phyloP scores from a whole-genome alignment of 2,797 vertebrate genomes.

The Pygocentrus nattereri region DNA sequence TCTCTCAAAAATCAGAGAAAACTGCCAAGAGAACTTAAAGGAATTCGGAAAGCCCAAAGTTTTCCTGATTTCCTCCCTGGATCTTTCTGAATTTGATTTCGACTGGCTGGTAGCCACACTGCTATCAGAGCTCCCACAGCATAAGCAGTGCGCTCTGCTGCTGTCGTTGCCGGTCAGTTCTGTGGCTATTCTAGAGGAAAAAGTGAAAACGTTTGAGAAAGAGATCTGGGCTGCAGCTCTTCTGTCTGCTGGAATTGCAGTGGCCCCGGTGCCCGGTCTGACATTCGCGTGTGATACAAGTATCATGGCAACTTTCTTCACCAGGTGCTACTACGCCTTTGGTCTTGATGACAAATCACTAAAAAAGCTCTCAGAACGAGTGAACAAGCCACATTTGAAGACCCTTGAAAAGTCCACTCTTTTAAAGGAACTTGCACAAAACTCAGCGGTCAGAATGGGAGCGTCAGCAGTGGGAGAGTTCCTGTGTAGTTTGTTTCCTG shows the following conservation, averaged over 20 bases:
- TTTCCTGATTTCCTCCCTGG: no score
- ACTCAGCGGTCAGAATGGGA: neutral
- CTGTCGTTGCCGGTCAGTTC: no score
- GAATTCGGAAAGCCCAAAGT: no score
- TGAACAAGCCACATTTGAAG: constrained; percentile 50
- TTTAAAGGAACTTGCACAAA: neutral
- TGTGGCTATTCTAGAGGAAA: no score
- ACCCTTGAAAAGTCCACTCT: constrained; percentile 26
- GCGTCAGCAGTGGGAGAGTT: constrained; percentile 1
- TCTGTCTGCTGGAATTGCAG: constrained; percentile 22
- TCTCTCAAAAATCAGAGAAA: no score
- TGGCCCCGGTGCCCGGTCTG: constrained; percentile 45
- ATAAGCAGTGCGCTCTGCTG: no score
- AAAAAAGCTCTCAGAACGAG: constrained; percentile 35
- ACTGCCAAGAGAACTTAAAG: no score
- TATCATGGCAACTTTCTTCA: constrained; percentile 47
- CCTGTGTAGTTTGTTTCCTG: constrained; percentile 38
- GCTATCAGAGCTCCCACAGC: no score
- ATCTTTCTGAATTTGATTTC: no score
- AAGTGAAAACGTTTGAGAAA: constrained; percentile 30
- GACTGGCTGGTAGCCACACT: no score
- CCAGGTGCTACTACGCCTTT: constrained; percentile 42
- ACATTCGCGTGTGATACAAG: constrained; percentile 36
- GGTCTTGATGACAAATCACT: constrained; percentile 51
- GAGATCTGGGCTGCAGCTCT: constrained; percentile 3